Base-by-base conservation (phyloP, 2,888 invertebrate species). In the Caradrina clavipalpis region DNA sequence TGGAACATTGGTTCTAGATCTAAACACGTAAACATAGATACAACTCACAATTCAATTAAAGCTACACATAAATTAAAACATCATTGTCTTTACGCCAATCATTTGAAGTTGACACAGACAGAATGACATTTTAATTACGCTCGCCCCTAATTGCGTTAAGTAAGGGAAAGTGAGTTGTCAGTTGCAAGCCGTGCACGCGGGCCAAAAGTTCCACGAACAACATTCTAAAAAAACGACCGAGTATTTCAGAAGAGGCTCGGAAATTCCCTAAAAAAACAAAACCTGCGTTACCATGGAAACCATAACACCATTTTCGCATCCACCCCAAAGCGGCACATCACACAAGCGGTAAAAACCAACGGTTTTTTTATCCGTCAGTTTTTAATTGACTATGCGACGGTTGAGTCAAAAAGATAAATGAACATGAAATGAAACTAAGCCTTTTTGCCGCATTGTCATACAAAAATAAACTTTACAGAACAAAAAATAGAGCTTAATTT, bases 351-450 rank as follows among this genome's bases (percentile, higher is more conserved):
- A 74, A 78, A 83, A 78, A 70, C 69, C 71, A 70, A 63, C 55
- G 51, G 35, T 78, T 79, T 83, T 78, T 78, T 72, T 60, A 73
- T 70, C 62, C 59, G 78, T 66, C 76, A 81, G 45, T 77, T 86
- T 82, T 86, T 86, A 86, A 86, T 86, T 86, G 86, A 86, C 87
- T 84, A 79, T 75, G 72, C 73, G 81, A 77, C 69, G 78, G 80
- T 79, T 81, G 70, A 76, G 81, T 84, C 82, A 78, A 82, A 83
- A 86, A 85, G 86, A 86, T 84, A 84, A 86, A 86, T 85, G 86
- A 84, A 78, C 73, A 74, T 69, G 68, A 80, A 80, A 82, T 76
- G 76, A 76, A 85, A 81, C 84, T 84, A 77, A 86, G 79, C 79
- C 77, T 81, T 78, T 82, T 81, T 81, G 55, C 50, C 64, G 22